These are phyloP conservation scores for Diploscapter pachys DNA, from an alignment of 1,140 invertebrate species.

Conservation along the genomic window DNA sequence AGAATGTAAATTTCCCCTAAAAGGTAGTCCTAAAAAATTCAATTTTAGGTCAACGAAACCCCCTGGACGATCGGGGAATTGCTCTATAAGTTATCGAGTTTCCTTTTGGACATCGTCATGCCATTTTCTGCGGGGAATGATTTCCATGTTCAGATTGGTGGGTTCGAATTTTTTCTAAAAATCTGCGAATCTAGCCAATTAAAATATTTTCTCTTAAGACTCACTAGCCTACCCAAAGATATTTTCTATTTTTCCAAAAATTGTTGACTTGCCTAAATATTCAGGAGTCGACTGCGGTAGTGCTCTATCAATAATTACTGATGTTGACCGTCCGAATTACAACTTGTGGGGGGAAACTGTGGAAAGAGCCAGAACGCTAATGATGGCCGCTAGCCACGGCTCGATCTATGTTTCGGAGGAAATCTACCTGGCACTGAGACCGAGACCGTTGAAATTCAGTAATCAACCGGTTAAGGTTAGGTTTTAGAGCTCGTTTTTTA, in stretches of 20 bases:
- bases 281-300: slow-evolving; percentile 52
- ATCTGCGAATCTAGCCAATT: neutral
- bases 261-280: neutral
- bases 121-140: slow-evolving; percentile 44
- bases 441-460: slow-evolving; percentile 50
- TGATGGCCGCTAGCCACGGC: slow-evolving; percentile 42
- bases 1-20: slow-evolving; percentile 39
- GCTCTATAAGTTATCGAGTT: slow-evolving; percentile 48
- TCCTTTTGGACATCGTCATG: slow-evolving; percentile 42
- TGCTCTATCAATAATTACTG: slow-evolving; percentile 53
- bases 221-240: too few relatives aligned
- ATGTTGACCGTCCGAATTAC: slow-evolving; percentile 47
- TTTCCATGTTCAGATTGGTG: slow-evolving; percentile 45
- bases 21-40: neutral
- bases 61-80: slow-evolving; percentile 56
- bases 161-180: slow-evolving; percentile 1
- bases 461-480: slow-evolving; percentile 40
- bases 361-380: slow-evolving; percentile 42
- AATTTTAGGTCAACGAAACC: slow-evolving; percentile 45
- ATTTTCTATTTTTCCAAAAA: too few relatives aligned
- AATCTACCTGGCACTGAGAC: slow-evolving; percentile 52
- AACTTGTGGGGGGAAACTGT: slow-evolving; percentile 49
- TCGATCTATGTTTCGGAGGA: slow-evolving; percentile 53
- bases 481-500: too few relatives aligned
- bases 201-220: too few relatives aligned